Conservation (phyloP, 2,888 invertebrate species). For the Seira sanloemensis region DNA sequence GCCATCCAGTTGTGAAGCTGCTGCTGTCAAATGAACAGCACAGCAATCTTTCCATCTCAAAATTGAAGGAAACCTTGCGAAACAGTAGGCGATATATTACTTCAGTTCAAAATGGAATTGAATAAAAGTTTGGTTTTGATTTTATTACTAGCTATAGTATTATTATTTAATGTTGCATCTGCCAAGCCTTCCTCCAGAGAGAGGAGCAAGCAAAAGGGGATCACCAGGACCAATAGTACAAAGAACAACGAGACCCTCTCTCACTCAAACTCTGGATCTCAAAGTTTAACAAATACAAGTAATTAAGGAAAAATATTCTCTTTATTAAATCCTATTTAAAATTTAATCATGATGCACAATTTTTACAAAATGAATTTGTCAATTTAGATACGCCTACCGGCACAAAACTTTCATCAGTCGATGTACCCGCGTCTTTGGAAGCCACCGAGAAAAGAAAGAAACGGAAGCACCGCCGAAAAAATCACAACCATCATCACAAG, state of each 20-base stretch:
- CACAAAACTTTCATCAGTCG: not conserved
- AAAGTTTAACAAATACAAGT: too few relatives aligned
- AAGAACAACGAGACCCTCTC: not conserved
- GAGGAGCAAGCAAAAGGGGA: slow-evolving; percentile 2
- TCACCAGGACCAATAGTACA: not conserved
- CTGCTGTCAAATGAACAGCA: not conserved
- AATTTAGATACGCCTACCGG: too few relatives aligned
- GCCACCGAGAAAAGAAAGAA: not conserved
- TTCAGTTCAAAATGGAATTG: not conserved
- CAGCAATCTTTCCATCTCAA: not conserved
- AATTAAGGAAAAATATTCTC: too few relatives aligned
- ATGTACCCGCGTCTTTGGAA: not conserved
- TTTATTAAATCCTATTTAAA: too few relatives aligned
- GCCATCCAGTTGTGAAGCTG: not conserved
- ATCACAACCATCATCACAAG: too few relatives aligned
- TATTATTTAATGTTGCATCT: not conserved
- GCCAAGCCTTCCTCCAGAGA: not conserved
- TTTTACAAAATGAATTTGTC: too few relatives aligned
- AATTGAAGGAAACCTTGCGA: too few relatives aligned
- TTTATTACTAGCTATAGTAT: not conserved
- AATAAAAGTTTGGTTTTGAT: not conserved
- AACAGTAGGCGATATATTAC: too few relatives aligned
- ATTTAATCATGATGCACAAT: too few relatives aligned
- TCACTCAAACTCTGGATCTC: not conserved
- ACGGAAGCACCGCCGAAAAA: not conserved